Conservation (phyloP, 2,888 invertebrate genomes). For the Baccha elongata region DNA sequence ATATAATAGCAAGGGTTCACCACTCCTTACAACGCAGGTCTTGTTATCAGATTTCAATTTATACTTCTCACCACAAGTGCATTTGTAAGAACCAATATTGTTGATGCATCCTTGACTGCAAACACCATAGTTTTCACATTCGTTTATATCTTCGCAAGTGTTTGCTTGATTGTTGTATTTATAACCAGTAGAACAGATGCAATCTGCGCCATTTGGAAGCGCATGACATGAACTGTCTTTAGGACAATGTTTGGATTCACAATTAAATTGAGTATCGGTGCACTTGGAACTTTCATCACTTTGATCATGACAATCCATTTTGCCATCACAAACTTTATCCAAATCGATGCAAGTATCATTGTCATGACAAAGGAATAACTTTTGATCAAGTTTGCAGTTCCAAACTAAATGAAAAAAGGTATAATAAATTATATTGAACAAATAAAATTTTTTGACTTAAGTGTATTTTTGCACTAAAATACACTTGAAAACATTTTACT, state of each 20-base stretch:
- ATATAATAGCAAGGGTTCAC: constrained; percentile 88
- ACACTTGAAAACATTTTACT: too few relatives aligned
- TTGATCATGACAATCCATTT: constrained; percentile 84
- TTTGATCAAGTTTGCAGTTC: constrained; percentile 83
- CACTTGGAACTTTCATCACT: constrained; percentile 85
- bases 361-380: constrained; percentile 84
- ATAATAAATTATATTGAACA: too few relatives aligned
- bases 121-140: constrained; percentile 85
- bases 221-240: constrained; percentile 82
- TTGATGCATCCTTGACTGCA: constrained; percentile 89
- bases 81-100: constrained; percentile 84
- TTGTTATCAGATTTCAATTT: constrained; percentile 83
- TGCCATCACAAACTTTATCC: constrained; percentile 84
- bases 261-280: constrained; percentile 76
- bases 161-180: constrained; percentile 75
- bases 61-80: constrained; percentile 86
- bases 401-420: constrained; percentile 66
- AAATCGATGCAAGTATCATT: constrained; percentile 84
- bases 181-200: constrained; percentile 84
- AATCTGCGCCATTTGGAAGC: constrained; percentile 84
- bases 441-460: too few relatives aligned
- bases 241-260: constrained; percentile 77
- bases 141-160: constrained; percentile 84
- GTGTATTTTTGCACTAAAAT: too few relatives aligned
- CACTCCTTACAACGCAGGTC: constrained; percentile 84